Base-by-base conservation (phyloP, 1,140 invertebrate species). In the Euura lappo region DNA sequence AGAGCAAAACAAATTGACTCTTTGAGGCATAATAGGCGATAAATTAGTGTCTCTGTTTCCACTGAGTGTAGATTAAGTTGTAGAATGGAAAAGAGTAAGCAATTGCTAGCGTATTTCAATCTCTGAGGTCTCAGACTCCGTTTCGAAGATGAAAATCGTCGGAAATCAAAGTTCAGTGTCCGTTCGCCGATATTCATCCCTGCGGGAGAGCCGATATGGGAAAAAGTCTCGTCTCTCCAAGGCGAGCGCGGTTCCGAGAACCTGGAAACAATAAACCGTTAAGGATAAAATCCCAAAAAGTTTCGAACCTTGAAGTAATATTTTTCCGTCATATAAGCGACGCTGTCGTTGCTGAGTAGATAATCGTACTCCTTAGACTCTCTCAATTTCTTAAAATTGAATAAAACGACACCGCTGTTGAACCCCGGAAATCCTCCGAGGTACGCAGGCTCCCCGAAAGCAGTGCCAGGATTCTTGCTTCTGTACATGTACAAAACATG, bases 371-470 rank as follows among this genome's bases (percentile, higher is more conserved):
- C 78, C 46, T 85, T 78, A 0, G 93, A 95, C 74, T 90, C 83
- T 77, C 93, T 80, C 81, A 96, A 91, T 79, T 89, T 90, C 44
- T 93, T 89, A 4, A 97, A 86, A 82, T 95, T 88, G 65, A 97
- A 87, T 3, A 96, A 83, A 45, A 96, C 86, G 2, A 96, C 93
- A 3, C 95, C 95, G 79, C 94, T 95, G 80, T 97, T 97, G 75
- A 94, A 93, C 0, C 95, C 95, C 44, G 94, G 91, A 76, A 93
- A 92, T 1, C 94, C 94, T 28, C 86, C 85, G 2, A 86, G 87
- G 71, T 89, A 81, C 6, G 75, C 71, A n/a, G 91, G 89, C 65
- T 87, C 85, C 44, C 93, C 93, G 65, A 93, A 90, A 7, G 80
- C 82, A 3, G 93, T 93, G 8, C 89, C 85, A 1, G 90, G 90